phyloP scores from a whole-genome alignment of 2,888 invertebrate species.

The Drosophila prolongata region DNA sequence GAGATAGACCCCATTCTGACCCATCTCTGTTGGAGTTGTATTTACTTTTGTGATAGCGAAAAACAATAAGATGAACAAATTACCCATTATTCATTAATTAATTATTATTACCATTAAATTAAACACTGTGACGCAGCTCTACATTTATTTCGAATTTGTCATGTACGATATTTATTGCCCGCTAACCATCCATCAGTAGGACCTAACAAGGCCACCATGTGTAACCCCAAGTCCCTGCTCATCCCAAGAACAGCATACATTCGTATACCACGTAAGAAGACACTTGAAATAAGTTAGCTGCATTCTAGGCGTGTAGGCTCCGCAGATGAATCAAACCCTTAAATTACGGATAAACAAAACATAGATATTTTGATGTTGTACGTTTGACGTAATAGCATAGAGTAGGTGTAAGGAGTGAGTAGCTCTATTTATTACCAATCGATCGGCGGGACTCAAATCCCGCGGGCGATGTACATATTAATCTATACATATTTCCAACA shows the following conservation, averaged over 20 bases:
- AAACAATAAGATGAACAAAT: constrained; percentile 68
- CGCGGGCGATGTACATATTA: constrained; percentile 31
- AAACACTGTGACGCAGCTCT: constrained; percentile 33
- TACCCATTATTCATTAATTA: constrained; percentile 46
- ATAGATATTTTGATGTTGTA: constrained; percentile 63
- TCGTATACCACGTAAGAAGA: constrained; percentile 71
- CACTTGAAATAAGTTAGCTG: constrained; percentile 64
- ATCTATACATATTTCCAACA: constrained; percentile 18
- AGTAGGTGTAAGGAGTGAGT: constrained; percentile 33
- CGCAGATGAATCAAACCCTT: constrained; percentile 35
- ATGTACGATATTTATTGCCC: constrained; percentile 26
- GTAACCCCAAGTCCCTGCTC: constrained; percentile 6
- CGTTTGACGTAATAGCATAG: constrained; percentile 64
- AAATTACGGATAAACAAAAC: constrained; percentile 41
- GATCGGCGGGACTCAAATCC: constrained; percentile 1
- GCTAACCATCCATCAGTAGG: constrained; percentile 27
- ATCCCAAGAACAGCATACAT: constrained; percentile 56
- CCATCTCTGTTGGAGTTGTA: constrained; percentile 64
- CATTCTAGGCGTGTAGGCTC: constrained; percentile 43
- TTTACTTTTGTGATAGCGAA: constrained; percentile 76
- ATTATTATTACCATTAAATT: constrained; percentile 28
- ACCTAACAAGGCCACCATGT: constrained; percentile 1
- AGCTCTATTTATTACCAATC: constrained; percentile 19
- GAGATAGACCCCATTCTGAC: constrained; percentile 31
- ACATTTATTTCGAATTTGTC: constrained; percentile 54